Base-by-base conservation (phyloP, 2,888 invertebrate species). In the Listrodromus nycthemerus region DNA sequence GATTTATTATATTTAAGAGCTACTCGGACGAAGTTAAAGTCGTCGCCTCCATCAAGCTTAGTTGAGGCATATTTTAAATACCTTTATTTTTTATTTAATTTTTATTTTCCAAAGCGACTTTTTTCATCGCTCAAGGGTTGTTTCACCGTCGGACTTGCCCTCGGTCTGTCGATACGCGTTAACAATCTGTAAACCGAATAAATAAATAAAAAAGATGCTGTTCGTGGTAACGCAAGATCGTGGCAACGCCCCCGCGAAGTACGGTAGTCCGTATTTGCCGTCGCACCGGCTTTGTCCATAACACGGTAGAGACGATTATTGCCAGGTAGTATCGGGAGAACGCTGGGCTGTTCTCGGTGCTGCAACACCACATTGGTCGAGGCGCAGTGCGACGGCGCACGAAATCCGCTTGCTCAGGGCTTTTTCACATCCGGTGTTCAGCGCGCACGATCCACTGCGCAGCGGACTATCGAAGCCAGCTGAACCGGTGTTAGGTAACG, bases 391-490 rank as follows among this genome's bases (percentile, higher is more conserved):
- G 37, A 50, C 61, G 55, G 50, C 63, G 74, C 37, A 66, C 52
- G 75, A 86, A 80, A 88, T 84, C 77, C 85, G 87, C 87, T 87
- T 86, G 86, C 88, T 88, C 88, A 86, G 87, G 85, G 83, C 82
- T 87, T 88, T 88, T 88, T 86, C 86, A 77, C 88, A 87, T 90
- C 88, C 89, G 89, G 89, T 88, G 87, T 89, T 84, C 77, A 78
- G 88, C 87, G 86, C 87, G 80, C 67, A 27, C 30, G 30, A 65
- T 19, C 30, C 1, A 19, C 37, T 16, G 50, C 30, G 24, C 19
- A 48, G 37, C 41, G 69, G 21, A 41, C 63, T 19, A 65, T 70
- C 52, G 75, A 70, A 70, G 70, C 75, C 65, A 80, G 61, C 71
- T 75, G 84, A 84, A 73, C 82, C 79, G 85, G 89, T 88, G 86